Conservation (phyloP, 2,888 invertebrate species). For the Tortrix viridana region DNA sequence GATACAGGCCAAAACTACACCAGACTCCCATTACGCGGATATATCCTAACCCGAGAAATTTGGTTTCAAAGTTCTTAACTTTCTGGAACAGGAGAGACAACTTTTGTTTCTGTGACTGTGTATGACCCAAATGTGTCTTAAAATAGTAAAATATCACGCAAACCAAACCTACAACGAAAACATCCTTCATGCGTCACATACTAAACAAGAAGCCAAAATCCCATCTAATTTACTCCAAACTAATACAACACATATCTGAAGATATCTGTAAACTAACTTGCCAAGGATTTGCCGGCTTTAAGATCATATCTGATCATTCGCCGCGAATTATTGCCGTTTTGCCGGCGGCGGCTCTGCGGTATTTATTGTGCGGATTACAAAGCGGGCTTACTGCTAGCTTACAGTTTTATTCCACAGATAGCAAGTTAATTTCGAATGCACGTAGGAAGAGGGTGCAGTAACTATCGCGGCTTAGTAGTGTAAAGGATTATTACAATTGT, state of each 20-base stretch:
- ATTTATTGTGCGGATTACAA: conserved; percentile 36
- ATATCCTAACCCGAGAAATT: too few relatives aligned
- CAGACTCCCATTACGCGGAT: too few relatives aligned
- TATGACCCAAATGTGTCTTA: too few relatives aligned
- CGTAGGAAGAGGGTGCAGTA: conserved; percentile 1
- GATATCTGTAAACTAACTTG: conserved; percentile 31
- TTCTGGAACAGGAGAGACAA: too few relatives aligned
- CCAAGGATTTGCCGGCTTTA: conserved; percentile 29
- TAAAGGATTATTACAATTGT: too few relatives aligned
- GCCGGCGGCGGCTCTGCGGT: conserved; percentile 32
- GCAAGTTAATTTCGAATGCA: conserved; percentile 27
- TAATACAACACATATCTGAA: conserved; percentile 28
- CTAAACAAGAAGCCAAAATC: background rate
- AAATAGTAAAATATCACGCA: background rate
- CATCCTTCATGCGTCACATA: background rate
- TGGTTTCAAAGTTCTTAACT: too few relatives aligned
- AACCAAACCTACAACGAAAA: background rate
- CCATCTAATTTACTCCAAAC: conserved; percentile 21
- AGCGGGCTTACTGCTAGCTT: conserved; percentile 28
- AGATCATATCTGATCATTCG: conserved; percentile 43
- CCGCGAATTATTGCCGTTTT: conserved; percentile 42
- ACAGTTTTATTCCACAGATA: conserved; percentile 32
- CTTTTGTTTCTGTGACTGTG: too few relatives aligned
- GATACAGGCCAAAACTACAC: too few relatives aligned
- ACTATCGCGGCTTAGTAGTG: conserved; percentile 10